Conservation (phyloP, 2,797 vertebrate genomes). For the Ambastaia sidthimunki region DNA sequence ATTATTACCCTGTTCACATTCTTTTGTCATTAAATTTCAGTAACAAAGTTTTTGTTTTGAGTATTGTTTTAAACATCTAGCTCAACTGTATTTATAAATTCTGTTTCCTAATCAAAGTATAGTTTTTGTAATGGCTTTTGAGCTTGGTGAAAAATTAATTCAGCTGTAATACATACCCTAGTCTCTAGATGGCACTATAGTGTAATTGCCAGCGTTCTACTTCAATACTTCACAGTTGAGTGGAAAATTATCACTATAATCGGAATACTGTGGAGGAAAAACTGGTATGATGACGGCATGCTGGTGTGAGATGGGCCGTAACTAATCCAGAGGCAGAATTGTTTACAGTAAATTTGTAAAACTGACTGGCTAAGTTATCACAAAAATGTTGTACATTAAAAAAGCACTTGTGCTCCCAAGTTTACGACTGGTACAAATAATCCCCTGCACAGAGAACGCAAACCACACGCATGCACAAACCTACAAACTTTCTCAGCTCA, state of each 20-base stretch:
- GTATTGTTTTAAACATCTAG: no score
- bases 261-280: no score
- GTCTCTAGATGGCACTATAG: not conserved
- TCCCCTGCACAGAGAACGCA: not conserved
- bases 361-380: not conserved
- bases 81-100: no score
- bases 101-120: no score
- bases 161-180: not conserved
- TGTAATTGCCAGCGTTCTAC: not conserved
- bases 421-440: not conserved
- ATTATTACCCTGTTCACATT: no score
- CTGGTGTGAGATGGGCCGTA: not conserved
- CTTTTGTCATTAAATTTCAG: no score
- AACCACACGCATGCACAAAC: constrained; percentile 2
- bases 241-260: no score
- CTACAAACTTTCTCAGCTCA: not conserved
- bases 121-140: no score
- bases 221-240: no score
- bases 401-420: not conserved
- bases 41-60: no score
- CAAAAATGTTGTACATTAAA: not conserved
- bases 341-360: no score
- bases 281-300: no score
- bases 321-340: not conserved
- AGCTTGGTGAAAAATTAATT: not conserved